Evolutionary conservation across 2,797 vertebrate genomes (phyloP), one percentile per base, ranked within the genome.

Genomic region (Sandelia bainsii): DNA sequence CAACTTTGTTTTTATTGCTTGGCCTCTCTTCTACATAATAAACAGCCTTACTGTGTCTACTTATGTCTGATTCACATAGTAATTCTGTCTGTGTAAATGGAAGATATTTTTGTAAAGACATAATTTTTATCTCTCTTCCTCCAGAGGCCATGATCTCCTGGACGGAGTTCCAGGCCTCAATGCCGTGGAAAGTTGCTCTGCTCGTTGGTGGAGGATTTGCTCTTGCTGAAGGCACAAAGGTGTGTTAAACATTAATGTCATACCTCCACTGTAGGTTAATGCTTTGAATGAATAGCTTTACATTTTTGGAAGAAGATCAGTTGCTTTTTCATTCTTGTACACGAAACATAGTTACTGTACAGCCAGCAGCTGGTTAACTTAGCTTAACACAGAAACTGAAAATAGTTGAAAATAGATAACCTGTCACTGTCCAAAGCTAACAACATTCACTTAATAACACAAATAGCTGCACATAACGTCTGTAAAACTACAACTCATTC

Each of bases 121-220:
- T 14, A 25, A 0, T 14, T 52, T 57, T 1, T n/a, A 0, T 14
- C 89, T 91, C 22, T 69, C 69, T 77, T 78, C 90, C 37, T 57
- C 1, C 82, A 95, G 93, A 93, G 79, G 11, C 92, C n/a, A 89
- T 98, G 89, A 97, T 99, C 77, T 94, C 96, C 62, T 99, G 97
- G 97, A 95, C 94, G 79, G 97, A 98, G 75, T 98, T 98, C 87
- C 96, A 98, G 91, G 88, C 93, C 44, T 95, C 94, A 63, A 97
- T 98, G 97, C 97, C 96, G 2, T 99, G 97, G 97, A 96, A 96
- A 70, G 97, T 98, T 81, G 93, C 92, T 66, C 90, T 98, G 77
- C 94, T 98, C 45, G 97, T 98, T 51, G 96, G 97, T 62, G 97
- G 97, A 1, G 97, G 97, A 19, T 99, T 99, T 85, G 97, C 97